These are phyloP conservation scores for Ochropleura plecta DNA, from an alignment of 2,888 invertebrate species.

Conservation along the genomic window DNA sequence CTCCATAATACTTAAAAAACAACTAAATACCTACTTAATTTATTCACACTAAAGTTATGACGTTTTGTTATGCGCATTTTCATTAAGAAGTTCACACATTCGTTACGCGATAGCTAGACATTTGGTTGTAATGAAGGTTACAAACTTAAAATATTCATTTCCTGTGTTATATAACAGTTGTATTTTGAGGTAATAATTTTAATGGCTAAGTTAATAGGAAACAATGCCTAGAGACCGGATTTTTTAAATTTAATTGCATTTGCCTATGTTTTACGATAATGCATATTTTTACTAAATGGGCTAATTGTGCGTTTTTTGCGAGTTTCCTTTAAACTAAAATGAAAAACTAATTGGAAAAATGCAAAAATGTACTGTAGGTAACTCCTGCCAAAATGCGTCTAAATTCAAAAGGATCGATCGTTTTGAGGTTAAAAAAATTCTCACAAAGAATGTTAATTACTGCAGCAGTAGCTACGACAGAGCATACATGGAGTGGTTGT, in stretches of 20 bases:
- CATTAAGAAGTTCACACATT: constrained; percentile 56
- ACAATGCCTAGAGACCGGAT: background rate
- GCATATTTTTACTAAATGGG: too few relatives aligned
- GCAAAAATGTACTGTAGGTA: too few relatives aligned
- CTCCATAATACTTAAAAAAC: constrained; percentile 3
- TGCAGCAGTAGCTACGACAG: background rate
- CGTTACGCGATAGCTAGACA: constrained; percentile 19
- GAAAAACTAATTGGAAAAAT: too few relatives aligned
- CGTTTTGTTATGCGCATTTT: constrained; percentile 48
- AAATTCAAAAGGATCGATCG: too few relatives aligned
- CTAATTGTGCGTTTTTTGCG: too few relatives aligned
- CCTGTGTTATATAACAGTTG: constrained; percentile 41
- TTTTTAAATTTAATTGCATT: too few relatives aligned
- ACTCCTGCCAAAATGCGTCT: too few relatives aligned
- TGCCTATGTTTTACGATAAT: too few relatives aligned
- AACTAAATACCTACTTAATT: background rate
- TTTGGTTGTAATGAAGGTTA: constrained; percentile 27
- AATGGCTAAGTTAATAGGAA: constrained; percentile 10
- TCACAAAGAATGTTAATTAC: background rate
- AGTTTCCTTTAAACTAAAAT: too few relatives aligned
- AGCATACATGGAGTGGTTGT: background rate
- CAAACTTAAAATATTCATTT: constrained; percentile 31
- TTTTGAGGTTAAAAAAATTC: background rate
- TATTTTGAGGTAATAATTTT: constrained; percentile 3
- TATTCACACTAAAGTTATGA: constrained; percentile 15